Evolutionary conservation across 1,140 invertebrate genomes (phyloP), one percentile per base, ranked within the genome.

Genomic region (Lysiphlebus fabarum): DNA sequence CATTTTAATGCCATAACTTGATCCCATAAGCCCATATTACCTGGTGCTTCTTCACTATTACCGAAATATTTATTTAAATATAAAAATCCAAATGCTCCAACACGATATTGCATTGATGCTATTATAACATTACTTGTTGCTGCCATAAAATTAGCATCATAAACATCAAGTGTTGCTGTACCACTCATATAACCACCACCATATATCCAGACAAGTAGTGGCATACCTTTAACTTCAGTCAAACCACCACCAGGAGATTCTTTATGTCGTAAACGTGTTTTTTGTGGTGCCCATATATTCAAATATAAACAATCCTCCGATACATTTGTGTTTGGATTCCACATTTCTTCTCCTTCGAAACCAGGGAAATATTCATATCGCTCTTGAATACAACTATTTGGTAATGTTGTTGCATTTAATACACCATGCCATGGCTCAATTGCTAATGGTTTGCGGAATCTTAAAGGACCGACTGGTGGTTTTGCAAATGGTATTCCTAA

Each of bases 401-500:
- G 90, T 71, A 90, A 77, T 14, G 82, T 82, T 1, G 86, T 92
- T 17, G 90, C 90, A 72, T 92, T 88, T 10, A 90, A 78, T 1
- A 92, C 84, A 2, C 90, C 91, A 67, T 87, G 85, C 95, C 95
- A 98, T 1, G 87, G 87, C 61, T 92, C 88, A 41, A 90, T 84
- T 9, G 92, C 89, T 45, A 90, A 84, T 0, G 95, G 94, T 64
- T 90, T 88, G 12, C 88, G 83, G 77, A 98, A 99, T 55, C 96
- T 83, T 36, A 96, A 79, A 34, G 91, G 86, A 1, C 91, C 93
- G 12, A 91, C 71, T 0, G 95, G 96, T 0, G 95, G 92, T 74
- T 96, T 93, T 0, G 95, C 95, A 75, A 92, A 98, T 0, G 96
- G 96, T 62, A 98, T 94, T 4, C 94, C 93, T n/a, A 87, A 88